A percentile compares a stretch with the other conserved stretches of the same genome.
These are phyloP conservation scores for Megaustenia siamemsis DNA, from an alignment of 2,888 invertebrate genomes.

Conservation along the genomic window DNA sequence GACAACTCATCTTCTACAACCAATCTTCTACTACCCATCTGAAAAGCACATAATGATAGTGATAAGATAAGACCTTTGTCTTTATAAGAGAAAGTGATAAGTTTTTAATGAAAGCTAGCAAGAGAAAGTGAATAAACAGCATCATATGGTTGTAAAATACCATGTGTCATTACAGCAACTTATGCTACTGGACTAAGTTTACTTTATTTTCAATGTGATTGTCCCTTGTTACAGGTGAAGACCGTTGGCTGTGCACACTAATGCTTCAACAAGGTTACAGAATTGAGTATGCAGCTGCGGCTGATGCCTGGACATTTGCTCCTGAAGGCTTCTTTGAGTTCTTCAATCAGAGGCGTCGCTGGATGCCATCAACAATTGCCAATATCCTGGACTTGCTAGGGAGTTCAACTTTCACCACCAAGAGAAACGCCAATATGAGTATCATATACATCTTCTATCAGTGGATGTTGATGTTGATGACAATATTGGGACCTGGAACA, in stretches of 20 bases:
- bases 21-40: too few species aligned
- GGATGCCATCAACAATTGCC: constrained; percentile 76
- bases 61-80: too few species aligned
- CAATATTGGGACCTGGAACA: constrained; percentile 74
- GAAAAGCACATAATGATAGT: too few species aligned
- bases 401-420: constrained; percentile 24
- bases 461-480: constrained; percentile 80
- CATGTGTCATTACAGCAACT: too few species aligned
- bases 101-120: too few species aligned
- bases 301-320: constrained; percentile 74
- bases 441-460: constrained; percentile 74
- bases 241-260: constrained; percentile 76
- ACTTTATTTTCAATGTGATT: too few species aligned
- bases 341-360: constrained; percentile 74
- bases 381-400: constrained; percentile 73
- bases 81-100: too few species aligned
- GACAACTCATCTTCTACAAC: too few species aligned
- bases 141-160: too few species aligned
- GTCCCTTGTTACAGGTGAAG: constrained; percentile 71
- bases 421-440: constrained; percentile 88
- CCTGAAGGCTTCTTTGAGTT: constrained; percentile 75
- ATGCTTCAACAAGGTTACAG: constrained; percentile 74
- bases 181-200: too few species aligned
- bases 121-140: too few species aligned
- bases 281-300: constrained; percentile 75